phyloP scores from a whole-genome alignment of 1,140 invertebrate genomes.

The Hylaeus anthracinus region DNA sequence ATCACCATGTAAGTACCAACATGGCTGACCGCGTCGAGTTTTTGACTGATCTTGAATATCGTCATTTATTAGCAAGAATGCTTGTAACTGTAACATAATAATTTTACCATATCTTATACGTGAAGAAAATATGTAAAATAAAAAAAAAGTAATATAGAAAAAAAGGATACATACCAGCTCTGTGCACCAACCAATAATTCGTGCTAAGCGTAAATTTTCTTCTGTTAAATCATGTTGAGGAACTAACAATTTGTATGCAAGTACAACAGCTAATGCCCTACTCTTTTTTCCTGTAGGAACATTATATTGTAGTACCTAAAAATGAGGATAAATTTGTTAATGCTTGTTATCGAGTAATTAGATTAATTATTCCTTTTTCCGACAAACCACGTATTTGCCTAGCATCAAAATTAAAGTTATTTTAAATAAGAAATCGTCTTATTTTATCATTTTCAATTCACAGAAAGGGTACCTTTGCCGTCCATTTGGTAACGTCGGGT shows the following conservation, averaged over 20 bases:
- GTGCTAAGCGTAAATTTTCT: slow-evolving; percentile 89
- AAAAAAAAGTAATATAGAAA: slow-evolving; percentile 21
- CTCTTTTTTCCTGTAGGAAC: slow-evolving; percentile 90
- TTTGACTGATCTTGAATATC: slow-evolving; percentile 95
- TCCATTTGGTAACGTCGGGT: slow-evolving; percentile 89
- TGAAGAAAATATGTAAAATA: background rate
- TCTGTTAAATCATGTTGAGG: slow-evolving; percentile 84
- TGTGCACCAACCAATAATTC: slow-evolving; percentile 95
- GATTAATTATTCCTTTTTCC: slow-evolving; percentile 16
- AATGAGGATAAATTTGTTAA: slow-evolving; percentile 18
- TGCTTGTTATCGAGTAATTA: slow-evolving; percentile 23
- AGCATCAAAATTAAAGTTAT: background rate
- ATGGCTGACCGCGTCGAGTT: slow-evolving; percentile 90
- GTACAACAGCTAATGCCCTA: slow-evolving; percentile 89
- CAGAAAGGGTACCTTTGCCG: slow-evolving; percentile 84
- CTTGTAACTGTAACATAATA: slow-evolving; percentile 85
- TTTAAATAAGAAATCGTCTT: background rate
- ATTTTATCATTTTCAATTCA: slow-evolving; percentile 34
- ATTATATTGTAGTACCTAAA: slow-evolving; percentile 89
- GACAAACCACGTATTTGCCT: background rate
- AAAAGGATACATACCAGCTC: slow-evolving; percentile 89
- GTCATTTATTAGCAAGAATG: slow-evolving; percentile 92
- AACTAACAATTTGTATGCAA: slow-evolving; percentile 89
- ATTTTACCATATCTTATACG: slow-evolving; percentile 5
- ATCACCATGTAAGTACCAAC: slow-evolving; percentile 92